Percentiles rank a stretch among this genome's conserved stretches.
Conservation (phyloP, 2,888 invertebrate species). For the Cantharis rufa region DNA sequence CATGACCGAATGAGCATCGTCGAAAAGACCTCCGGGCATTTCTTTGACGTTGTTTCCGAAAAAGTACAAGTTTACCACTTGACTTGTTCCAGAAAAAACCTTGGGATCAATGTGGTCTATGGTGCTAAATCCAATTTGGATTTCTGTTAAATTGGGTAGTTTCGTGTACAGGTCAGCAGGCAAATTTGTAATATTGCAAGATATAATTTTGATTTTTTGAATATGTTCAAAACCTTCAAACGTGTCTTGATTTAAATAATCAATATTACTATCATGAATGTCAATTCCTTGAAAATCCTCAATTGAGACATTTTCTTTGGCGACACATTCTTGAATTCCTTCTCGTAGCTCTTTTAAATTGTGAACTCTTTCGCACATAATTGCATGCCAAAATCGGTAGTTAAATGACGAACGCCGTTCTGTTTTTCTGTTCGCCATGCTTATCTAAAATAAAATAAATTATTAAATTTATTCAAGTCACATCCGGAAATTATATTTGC, state of each 20-base stretch:
- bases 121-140: constrained; percentile 19
- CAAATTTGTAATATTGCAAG: constrained; percentile 7
- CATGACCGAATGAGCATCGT: not conserved
- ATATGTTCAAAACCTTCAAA: constrained; percentile 11
- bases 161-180: constrained; percentile 6
- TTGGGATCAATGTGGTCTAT: constrained; percentile 3
- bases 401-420: constrained; percentile 2
- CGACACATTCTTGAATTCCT: constrained; percentile 15
- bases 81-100: constrained; percentile 1
- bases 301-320: constrained; percentile 3
- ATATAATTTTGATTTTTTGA: constrained; percentile 8
- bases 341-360: not conserved
- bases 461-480: not conserved
- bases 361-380: constrained; percentile 6
- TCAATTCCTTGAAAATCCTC: constrained; percentile 21
- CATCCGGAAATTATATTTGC: not conserved
- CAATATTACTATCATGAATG: constrained; percentile 12
- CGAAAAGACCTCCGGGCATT: constrained; percentile 7
- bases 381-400: constrained; percentile 20
- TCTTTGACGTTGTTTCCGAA: constrained; percentile 11
- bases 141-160: not conserved
- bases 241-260: constrained; percentile 10
- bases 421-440: not conserved
- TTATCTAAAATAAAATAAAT: not conserved
- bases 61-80: constrained; percentile 7